Evolutionary conservation across 1,140 invertebrate genomes (phyloP), one percentile per base, ranked within the genome.

Genomic region (Procambarus clarkii): DNA sequence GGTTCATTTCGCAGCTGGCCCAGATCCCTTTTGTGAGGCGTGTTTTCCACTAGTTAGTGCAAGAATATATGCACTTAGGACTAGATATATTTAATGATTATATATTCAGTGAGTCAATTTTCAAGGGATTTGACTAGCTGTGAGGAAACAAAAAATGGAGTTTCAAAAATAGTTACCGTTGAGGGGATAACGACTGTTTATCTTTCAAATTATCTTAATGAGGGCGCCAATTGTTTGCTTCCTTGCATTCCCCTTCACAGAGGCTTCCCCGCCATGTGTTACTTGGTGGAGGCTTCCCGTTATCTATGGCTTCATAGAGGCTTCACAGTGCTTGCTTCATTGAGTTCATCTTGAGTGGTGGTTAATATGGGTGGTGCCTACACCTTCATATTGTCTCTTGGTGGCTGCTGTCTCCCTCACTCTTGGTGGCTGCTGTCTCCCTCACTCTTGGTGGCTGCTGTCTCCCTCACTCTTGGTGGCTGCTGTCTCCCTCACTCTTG

Each of bases 221-320:
- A 69, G 3, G 3, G 34, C 44, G 58, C 58, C 60, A 83, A 83
- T 86, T 86, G 69, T 86, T 71, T 18, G 45, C 81, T 69, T 83
- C 81, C 81, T 83, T 46, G 15, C 45, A 34, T 69, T 13, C 3
- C 81, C 58, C 81, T 69, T 83, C 44, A 60, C 2, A 21, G 58
- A 69, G 44, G 58, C 46, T 45, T 69, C 58, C 24, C n/a, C 7
- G 9, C 18, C 15, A 15, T 24, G 5, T 54, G 8, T 34, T 34
- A 1, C 34, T 34, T 34, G 34, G 34, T 34, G 34, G 34, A 34
- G 34, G 34, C 34, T 34, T 34, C 34, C 34, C 34, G 0, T 34
- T 34, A 34, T 34, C 0, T 34, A 34, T 34, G 34, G 34, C 34
- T 34, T 34, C 34, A 1, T 34, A 34, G 34, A 34, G 34, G 34